Percentiles rank a stretch among this genome's conserved stretches.
Evolutionary conservation across 2,888 invertebrate species (phyloP).

Genomic region (Nomada hirtipes): DNA sequence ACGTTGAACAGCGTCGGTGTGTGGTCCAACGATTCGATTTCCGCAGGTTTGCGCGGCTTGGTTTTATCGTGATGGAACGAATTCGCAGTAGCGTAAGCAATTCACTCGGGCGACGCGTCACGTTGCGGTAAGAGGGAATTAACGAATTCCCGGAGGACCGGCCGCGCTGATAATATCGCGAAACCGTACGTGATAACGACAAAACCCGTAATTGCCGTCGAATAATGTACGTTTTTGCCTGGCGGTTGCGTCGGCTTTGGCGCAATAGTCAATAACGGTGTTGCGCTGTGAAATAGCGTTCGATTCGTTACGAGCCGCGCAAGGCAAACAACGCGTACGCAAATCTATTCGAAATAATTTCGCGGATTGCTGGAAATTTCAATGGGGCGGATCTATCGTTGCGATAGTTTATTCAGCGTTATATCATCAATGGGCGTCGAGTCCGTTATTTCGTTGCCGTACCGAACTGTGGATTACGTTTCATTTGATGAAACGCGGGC

Average conservation of each 20-base stretch:
- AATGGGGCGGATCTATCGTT: no score
- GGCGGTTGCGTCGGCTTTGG: neutral
- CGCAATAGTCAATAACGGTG: slow-evolving; percentile 12
- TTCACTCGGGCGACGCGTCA: slow-evolving; percentile 31
- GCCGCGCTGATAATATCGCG: slow-evolving; percentile 17
- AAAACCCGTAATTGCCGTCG: slow-evolving; percentile 30
- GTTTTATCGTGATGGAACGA: slow-evolving; percentile 39
- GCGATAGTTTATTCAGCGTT: no score
- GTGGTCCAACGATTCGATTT: slow-evolving; percentile 53
- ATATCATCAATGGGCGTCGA: no score
- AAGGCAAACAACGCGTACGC: neutral
- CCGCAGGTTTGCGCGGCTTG: slow-evolving; percentile 11
- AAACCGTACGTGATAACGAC: slow-evolving; percentile 28
- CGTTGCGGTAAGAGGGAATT: slow-evolving; percentile 35
- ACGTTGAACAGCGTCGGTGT: slow-evolving; percentile 30
- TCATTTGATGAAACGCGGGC: no score
- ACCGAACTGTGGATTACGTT: no score
- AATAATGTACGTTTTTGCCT: slow-evolving; percentile 33
- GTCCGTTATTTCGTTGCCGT: no score
- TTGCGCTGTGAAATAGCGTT: neutral
- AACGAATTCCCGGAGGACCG: slow-evolving; percentile 40
- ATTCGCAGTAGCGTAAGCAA: slow-evolving; percentile 38
- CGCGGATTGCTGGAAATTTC: neutral
- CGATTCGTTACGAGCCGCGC: neutral
- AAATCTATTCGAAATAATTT: slow-evolving; percentile 6